phyloP scores from a whole-genome alignment of 2,888 invertebrate genomes.

The Xestia ashworthii region DNA sequence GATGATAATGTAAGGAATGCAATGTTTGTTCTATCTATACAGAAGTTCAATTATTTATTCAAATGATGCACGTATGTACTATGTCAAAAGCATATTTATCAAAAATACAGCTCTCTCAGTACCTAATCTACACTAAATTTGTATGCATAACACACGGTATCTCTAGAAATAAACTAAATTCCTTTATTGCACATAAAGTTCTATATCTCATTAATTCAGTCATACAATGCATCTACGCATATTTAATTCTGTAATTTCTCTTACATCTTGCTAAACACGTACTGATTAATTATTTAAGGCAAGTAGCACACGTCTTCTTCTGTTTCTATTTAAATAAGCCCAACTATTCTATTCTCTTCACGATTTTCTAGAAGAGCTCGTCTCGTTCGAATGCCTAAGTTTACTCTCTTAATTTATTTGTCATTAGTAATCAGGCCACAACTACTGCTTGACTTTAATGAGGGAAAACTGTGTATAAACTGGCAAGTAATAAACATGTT shows the following conservation, averaged over 20 bases:
- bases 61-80: slow-evolving; percentile 6
- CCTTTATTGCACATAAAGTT: slow-evolving; percentile 34
- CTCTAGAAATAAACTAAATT: slow-evolving; percentile 22
- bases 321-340: slow-evolving; percentile 10
- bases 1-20: too few relatives aligned
- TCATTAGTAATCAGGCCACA: slow-evolving; percentile 58
- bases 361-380: slow-evolving; percentile 30
- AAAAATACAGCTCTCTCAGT: background rate
- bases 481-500: background rate
- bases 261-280: slow-evolving; percentile 37
- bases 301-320: slow-evolving; percentile 16
- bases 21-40: background rate
- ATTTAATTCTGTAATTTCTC: slow-evolving; percentile 29
- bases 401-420: slow-evolving; percentile 54
- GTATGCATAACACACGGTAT: slow-evolving; percentile 13
- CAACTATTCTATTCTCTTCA: slow-evolving; percentile 30
- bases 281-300: slow-evolving; percentile 32
- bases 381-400: slow-evolving; percentile 37
- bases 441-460: slow-evolving; percentile 42
- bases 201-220: slow-evolving; percentile 25
- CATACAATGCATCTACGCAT: background rate
- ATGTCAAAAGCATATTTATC: slow-evolving; percentile 9
- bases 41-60: slow-evolving; percentile 15
- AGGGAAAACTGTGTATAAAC: slow-evolving; percentile 16
- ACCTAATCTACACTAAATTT: background rate